Base-by-base conservation (phyloP, 2,113 vertebrate species). In the Gasterosteus aculeatus region DNA sequence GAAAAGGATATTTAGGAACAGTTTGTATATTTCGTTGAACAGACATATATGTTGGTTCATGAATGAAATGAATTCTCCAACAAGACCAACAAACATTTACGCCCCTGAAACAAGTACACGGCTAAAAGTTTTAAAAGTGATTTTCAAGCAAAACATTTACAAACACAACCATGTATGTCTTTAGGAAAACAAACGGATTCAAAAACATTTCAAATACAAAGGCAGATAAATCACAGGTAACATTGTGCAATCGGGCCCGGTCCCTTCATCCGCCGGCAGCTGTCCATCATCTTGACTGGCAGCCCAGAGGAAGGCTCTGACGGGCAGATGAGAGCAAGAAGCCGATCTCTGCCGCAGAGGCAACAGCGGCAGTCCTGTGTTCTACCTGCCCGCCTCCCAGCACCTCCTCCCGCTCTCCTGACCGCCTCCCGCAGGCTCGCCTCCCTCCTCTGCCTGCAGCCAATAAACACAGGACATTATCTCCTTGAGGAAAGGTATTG, bases 321-420 rank as follows among this genome's bases (percentile, higher is more conserved):
- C 78, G 75, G 91, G 87, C 86, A 89, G 90, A 90, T 91, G 88
- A 91, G 92, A 92, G 91, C 82, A 56, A 82, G 87, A 75, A 88
- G 87, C 90, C 87, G 75, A 85, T 84, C 88, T 86, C 79, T 93
- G 90, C 91, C 90, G 92, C 88, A 88, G 86, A 93, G 90, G 89
- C 89, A 92, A 86, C 90, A 92, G 89, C 88, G 53, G 83, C 87
- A 81, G 88, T 86, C 86, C 88, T 90, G 78, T 92, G 89, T 92
- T 89, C 83, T 89, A 29, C 87, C 86, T 86, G 86, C 88, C 92
- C 86, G 71, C 85, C 84, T 87, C 86, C 78, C 77, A 69, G 82
- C 84, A 35, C 59, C 87, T 83, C 77, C 80, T 78, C 83, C 78
- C 76, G 84, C 86, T 88, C 75, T 69, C 22, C 85, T 84, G 80